These are phyloP conservation scores for Reticulitermes speratus DNA, from an alignment of 1,140 invertebrate species.

Conservation along the genomic window DNA sequence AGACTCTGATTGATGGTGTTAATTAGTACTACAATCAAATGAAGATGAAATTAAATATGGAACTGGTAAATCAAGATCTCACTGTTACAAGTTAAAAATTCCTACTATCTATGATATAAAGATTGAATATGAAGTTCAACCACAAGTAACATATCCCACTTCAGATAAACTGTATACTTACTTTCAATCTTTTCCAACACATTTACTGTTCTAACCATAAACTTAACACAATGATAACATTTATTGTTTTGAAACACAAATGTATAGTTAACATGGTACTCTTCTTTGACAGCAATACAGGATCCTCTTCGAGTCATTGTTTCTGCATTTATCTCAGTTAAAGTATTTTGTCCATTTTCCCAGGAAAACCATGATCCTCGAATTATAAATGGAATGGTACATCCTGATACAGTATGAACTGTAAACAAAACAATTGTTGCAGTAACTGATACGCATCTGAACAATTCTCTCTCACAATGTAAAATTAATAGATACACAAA, in stretches of 20 bases:
- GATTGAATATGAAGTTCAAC: too few species aligned
- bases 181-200: conserved; percentile 87
- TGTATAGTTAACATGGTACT: conserved; percentile 81
- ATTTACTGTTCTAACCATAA: conserved; percentile 84
- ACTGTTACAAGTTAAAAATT: too few species aligned
- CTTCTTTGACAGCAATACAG: conserved; percentile 69
- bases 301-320: conserved; percentile 68
- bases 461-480: background rate
- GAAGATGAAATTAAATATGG: too few species aligned
- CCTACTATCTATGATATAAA: too few species aligned
- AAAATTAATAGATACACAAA: background rate
- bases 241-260: conserved; percentile 68
- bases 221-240: conserved; percentile 83
- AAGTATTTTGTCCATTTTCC: conserved; percentile 81
- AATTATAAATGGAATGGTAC: conserved; percentile 69
- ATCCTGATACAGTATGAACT: conserved; percentile 36
- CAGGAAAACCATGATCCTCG: conserved; percentile 88
- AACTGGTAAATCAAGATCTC: too few species aligned
- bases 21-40: too few species aligned
- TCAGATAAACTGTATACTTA: conserved; percentile 43
- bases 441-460: background rate
- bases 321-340: conserved; percentile 77
- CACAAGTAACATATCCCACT: too few species aligned
- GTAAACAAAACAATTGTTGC: background rate
- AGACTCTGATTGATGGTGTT: too few species aligned